These are phyloP conservation scores for Poicephalus gulielmi DNA, from an alignment of 2,113 vertebrate genomes.

Conservation along the genomic window DNA sequence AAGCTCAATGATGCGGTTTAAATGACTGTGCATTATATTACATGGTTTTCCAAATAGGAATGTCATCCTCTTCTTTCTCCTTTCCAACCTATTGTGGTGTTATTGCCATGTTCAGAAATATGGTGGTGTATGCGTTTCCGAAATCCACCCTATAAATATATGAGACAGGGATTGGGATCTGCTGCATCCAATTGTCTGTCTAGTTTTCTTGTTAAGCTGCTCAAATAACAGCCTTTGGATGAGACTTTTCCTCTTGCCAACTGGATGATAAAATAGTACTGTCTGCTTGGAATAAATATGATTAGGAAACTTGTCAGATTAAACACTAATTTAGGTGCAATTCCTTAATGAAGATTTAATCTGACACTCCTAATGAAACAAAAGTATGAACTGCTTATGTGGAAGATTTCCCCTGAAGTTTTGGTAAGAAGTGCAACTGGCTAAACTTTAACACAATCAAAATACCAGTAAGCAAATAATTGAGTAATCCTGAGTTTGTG, in stretches of 20 bases:
- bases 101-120: neutral
- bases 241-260: neutral
- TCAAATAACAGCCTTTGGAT: neutral
- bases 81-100: neutral
- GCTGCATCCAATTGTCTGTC: neutral
- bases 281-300: neutral
- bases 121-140: neutral
- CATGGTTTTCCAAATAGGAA: neutral
- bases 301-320: neutral
- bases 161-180: neutral
- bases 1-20: neutral
- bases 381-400: neutral
- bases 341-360: neutral
- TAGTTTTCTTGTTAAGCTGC: neutral
- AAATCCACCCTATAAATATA: neutral
- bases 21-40: neutral
- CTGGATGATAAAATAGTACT: neutral
- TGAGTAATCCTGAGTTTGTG: slow-evolving; percentile 13
- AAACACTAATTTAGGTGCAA: neutral
- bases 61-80: neutral
- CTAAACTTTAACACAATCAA: slow-evolving; percentile 22
- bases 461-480: slow-evolving; percentile 16
- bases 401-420: neutral
- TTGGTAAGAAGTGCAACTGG: neutral
- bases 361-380: neutral